These are phyloP conservation scores for Crypturellus undulatus DNA, from an alignment of 2,113 vertebrate species.

Conservation along the genomic window DNA sequence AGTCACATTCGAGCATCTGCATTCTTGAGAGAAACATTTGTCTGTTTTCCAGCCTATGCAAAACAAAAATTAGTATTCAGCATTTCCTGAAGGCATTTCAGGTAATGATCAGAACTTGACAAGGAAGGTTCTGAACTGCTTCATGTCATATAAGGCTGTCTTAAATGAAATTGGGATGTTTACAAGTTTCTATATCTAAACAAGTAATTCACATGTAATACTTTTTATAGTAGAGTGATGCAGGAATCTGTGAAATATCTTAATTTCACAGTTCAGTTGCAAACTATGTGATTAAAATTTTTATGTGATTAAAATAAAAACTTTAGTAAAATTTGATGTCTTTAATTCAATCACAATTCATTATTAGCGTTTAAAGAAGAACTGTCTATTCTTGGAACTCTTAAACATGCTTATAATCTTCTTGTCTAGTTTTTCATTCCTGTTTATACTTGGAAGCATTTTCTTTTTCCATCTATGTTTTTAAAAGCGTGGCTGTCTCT, in stretches of 20 bases:
- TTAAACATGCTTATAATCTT: neutral
- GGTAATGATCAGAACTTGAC: neutral
- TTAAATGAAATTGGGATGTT: neutral
- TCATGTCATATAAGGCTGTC: neutral
- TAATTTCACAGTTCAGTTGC: neutral
- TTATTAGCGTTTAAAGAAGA: neutral
- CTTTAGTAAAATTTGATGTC: neutral
- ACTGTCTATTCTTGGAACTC: neutral
- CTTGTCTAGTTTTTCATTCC: neutral
- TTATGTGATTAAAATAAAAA: too few species aligned
- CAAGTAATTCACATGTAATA: neutral
- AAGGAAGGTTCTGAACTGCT: neutral
- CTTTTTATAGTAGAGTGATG: neutral
- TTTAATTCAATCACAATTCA: neutral
- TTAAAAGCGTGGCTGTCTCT: neutral
- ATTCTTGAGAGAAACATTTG: neutral
- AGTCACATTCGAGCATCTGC: fast-evolving
- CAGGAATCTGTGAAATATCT: neutral
- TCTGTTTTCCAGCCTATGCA: neutral
- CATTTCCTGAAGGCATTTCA: neutral
- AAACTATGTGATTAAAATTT: neutral
- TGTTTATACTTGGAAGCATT: neutral
- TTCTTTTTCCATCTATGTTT: neutral
- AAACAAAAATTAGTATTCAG: neutral
- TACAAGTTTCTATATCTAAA: neutral